Conservation (phyloP, 2,888 invertebrate genomes). For the Morinoia aosen region DNA sequence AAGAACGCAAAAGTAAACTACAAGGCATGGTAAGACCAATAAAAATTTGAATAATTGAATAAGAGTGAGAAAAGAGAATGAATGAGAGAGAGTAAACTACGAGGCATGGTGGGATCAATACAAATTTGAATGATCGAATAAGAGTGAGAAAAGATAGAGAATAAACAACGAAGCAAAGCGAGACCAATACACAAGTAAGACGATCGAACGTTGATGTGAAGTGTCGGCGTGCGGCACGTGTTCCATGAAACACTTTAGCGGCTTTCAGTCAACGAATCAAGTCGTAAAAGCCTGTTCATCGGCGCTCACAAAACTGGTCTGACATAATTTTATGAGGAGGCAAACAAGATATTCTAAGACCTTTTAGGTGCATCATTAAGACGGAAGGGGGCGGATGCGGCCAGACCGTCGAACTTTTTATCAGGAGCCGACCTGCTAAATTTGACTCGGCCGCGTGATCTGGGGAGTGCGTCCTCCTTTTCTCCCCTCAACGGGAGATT, state of each 20-base stretch:
- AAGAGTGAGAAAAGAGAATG: neutral
- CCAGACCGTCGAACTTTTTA: neutral
- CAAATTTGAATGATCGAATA: neutral
- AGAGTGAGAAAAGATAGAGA: neutral
- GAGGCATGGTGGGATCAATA: neutral
- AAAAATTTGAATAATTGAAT: neutral
- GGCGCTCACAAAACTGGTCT: neutral
- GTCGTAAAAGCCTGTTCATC: neutral
- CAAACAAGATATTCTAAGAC: conserved; percentile 17
- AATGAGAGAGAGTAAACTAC: neutral
- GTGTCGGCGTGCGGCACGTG: neutral
- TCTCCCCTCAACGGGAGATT: neutral
- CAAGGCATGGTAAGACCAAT: neutral
- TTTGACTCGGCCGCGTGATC: neutral
- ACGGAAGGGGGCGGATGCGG: conserved; percentile 2
- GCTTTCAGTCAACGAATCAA: neutral
- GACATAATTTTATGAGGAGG: neutral
- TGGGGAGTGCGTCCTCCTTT: neutral
- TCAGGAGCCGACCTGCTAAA: neutral
- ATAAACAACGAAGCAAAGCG: neutral
- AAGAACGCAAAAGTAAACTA: neutral
- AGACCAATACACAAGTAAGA: neutral
- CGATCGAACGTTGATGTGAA: neutral
- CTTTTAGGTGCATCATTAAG: neutral
- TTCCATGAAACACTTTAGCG: neutral